Base-by-base conservation (phyloP, 2,797 vertebrate species). In the Mareca penelope region DNA sequence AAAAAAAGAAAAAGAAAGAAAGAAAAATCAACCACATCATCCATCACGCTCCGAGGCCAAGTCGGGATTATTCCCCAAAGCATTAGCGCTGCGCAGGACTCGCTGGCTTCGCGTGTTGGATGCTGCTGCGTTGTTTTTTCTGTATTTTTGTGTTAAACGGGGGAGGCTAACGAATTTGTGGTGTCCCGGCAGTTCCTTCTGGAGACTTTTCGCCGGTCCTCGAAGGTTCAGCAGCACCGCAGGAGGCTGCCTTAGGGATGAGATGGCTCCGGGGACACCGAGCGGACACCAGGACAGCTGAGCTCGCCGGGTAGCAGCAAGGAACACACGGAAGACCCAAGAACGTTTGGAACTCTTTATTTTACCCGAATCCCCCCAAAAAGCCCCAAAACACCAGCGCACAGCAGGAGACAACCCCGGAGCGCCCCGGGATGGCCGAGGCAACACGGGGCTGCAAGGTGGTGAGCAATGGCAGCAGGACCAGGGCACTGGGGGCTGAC, bases 321-420 rank as follows among this genome's bases (percentile, higher is more conserved):
- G 1, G 7, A 31, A 57, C 37, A 46, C 0, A 0, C 37, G n/a
- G 0, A 0, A 57, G 50, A 28, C 16, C 8, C 35, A 15, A 11
- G 50, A 57, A 59, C 5, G 4, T 40, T 53, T 37, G 71, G 71
- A 86, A 33, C 59, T 33, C 42, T 42, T 29, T 28, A 19, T 50
- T 57, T 44, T 39, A 16, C 17, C 10, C 6, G n/a, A 26, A 53
- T 46, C 28, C 21, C 35, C 7, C 2, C 24, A 3, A 50, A 31
- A 73, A 61, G 31, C 37, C 46, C 10, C 0, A 1, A 46, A 46
- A 18, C 7, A 3, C 9, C 19, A n/a, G 72, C 24, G 10, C 12
- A 14, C 26, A 33, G 72, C 28, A 15, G 33, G 33, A 35, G 23
- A 11, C 33, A 55, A 70, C 59, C 4, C 29, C 29, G 29, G 22